phyloP scores from a whole-genome alignment of 1,140 invertebrate species.

The Acyrthosiphon pisum region DNA sequence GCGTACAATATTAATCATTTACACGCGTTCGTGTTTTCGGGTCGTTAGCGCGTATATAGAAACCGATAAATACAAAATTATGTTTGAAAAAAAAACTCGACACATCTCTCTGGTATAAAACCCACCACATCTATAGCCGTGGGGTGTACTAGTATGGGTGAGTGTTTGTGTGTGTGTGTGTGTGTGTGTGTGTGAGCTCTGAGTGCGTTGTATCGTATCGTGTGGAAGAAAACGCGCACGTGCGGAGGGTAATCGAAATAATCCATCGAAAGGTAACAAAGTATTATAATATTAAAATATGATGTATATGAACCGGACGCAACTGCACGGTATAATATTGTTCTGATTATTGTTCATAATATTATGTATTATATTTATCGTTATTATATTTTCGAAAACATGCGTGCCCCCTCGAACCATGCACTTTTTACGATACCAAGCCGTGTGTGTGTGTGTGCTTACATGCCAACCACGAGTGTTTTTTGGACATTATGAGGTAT shows the following conservation, averaged over 20 bases:
- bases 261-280: background rate
- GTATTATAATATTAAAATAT: background rate
- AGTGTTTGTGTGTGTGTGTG: background rate
- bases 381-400: background rate
- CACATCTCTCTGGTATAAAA: background rate
- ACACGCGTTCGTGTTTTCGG: background rate
- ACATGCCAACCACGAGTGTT: background rate
- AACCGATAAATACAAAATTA: background rate
- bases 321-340: background rate
- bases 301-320: background rate
- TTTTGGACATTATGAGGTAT: slow-evolving; percentile 15
- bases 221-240: background rate
- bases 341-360: background rate
- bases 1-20: background rate
- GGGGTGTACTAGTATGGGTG: background rate
- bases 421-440: background rate
- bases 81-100: background rate
- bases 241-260: background rate
- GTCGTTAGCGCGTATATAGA: background rate
- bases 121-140: too few relatives aligned
- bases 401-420: background rate
- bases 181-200: background rate
- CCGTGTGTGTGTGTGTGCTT: background rate
- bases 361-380: background rate
- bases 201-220: background rate